Conservation (phyloP, 2,113 vertebrate genomes). For the Crotalus viridis region DNA sequence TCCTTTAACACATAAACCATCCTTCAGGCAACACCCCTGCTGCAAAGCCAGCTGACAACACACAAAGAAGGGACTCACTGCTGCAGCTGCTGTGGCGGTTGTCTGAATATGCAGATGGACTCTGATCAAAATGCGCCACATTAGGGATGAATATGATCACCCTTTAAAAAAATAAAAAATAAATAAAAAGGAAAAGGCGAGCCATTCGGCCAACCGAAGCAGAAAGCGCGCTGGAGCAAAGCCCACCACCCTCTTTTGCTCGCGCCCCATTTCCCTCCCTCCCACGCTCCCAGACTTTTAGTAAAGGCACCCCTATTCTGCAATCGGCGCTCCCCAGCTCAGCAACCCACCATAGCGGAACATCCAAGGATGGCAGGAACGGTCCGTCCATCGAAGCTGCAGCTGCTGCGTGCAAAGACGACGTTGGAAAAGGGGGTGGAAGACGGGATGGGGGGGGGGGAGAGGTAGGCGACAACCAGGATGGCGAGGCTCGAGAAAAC, state of each 20-base stretch:
- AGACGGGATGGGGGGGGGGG: too few species aligned
- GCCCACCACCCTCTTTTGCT: not conserved
- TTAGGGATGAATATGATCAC: not conserved
- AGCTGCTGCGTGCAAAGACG: not conserved
- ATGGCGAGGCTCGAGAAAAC: not conserved
- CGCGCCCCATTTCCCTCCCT: not conserved
- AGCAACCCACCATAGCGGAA: constrained; percentile 22
- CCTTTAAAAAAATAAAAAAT: not conserved
- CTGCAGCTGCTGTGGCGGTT: not conserved
- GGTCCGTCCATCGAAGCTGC: not conserved
- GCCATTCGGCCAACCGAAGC: not conserved
- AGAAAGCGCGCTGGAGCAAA: not conserved
- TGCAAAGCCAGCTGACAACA: constrained; percentile 8
- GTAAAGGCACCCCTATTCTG: not conserved
- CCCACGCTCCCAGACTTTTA: not conserved
- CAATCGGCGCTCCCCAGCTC: not conserved
- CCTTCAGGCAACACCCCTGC: constrained; percentile 17
- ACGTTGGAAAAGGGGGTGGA: not conserved
- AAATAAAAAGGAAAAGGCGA: not conserved
- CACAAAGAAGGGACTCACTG: not conserved
- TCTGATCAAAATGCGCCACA: constrained; percentile 1
- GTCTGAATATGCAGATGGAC: constrained; percentile 2
- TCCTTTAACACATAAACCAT: not conserved
- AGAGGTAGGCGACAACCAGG: not conserved
- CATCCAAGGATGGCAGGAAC: not conserved